Conservation (phyloP, 2,113 vertebrate species). For the Burhinus oedicnemus region DNA sequence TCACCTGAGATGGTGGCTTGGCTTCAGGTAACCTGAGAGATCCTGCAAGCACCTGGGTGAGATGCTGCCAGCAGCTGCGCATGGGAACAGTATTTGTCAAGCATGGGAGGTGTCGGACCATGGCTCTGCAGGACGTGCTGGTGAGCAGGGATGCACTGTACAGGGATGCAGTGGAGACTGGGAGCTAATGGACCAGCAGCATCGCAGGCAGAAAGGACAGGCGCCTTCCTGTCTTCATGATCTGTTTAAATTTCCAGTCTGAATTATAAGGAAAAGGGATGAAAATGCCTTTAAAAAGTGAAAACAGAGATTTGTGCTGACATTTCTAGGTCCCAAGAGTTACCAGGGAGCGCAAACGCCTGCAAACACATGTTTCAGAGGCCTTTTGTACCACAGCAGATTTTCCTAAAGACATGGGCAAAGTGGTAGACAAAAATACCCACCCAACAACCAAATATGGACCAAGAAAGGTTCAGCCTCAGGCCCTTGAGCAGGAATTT, state of each 20-base stretch:
- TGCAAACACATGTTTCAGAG: rapidly evolving
- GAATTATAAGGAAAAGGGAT: background rate
- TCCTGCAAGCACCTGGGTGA: background rate
- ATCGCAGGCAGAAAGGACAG: background rate
- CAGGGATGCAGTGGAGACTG: rapidly evolving
- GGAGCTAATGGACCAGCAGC: rapidly evolving
- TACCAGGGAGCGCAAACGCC: background rate
- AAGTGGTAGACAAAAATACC: background rate
- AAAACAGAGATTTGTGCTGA: background rate
- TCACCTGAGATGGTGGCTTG: background rate
- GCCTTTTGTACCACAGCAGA: background rate
- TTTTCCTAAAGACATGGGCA: background rate
- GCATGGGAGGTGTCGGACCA: rapidly evolving
- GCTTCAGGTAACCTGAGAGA: background rate
- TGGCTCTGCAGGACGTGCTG: background rate
- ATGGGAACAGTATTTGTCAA: background rate
- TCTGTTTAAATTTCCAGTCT: background rate
- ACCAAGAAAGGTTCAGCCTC: background rate
- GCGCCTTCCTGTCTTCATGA: background rate
- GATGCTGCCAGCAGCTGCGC: background rate
- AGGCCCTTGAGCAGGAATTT: background rate
- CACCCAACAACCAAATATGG: background rate
- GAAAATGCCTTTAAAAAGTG: background rate
- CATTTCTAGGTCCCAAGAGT: background rate
- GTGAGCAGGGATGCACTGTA: too few species aligned